Percentiles rank a stretch among this genome's conserved stretches.
These are phyloP conservation scores for Myopa testacea DNA, from an alignment of 2,888 invertebrate species.

Conservation along the genomic window DNA sequence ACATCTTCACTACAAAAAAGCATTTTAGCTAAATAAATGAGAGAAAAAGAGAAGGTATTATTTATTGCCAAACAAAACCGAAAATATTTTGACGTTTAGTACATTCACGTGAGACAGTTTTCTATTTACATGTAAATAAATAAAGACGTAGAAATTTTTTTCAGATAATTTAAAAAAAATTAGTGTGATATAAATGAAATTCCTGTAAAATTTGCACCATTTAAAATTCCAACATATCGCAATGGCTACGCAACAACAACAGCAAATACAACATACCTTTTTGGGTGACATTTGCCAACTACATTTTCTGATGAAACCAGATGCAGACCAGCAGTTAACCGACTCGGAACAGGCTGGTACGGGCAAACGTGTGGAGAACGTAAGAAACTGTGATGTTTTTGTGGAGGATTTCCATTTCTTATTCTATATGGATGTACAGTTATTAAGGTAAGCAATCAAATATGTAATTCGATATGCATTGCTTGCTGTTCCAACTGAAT, in stretches of 20 bases:
- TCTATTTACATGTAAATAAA: no score
- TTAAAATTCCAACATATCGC: neutral
- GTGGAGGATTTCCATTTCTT: slow-evolving; percentile 61
- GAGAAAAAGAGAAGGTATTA: no score
- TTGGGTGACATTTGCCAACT: slow-evolving; percentile 46
- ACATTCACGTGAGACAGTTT: no score
- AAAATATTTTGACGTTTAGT: no score
- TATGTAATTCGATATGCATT: neutral
- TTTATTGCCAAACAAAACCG: no score
- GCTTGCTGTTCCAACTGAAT: neutral
- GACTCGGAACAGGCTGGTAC: neutral
- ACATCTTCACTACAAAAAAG: no score
- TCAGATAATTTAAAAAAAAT: no score
- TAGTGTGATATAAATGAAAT: no score
- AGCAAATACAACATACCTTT: slow-evolving; percentile 42
- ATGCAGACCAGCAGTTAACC: neutral
- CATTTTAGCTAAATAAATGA: no score
- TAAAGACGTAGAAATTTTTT: no score
- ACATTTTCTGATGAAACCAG: slow-evolving; percentile 28
- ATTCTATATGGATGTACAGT: slow-evolving; percentile 59
- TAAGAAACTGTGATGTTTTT: slow-evolving; percentile 63
- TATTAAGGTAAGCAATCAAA: slow-evolving; percentile 55
- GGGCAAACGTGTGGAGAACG: slow-evolving; percentile 55
- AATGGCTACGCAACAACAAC: slow-evolving; percentile 18
- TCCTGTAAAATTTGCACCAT: neutral